Evolutionary conservation across 2,797 vertebrate genomes (phyloP), one percentile per base, ranked within the genome.

Genomic region (Coracias cyanogaster): DNA sequence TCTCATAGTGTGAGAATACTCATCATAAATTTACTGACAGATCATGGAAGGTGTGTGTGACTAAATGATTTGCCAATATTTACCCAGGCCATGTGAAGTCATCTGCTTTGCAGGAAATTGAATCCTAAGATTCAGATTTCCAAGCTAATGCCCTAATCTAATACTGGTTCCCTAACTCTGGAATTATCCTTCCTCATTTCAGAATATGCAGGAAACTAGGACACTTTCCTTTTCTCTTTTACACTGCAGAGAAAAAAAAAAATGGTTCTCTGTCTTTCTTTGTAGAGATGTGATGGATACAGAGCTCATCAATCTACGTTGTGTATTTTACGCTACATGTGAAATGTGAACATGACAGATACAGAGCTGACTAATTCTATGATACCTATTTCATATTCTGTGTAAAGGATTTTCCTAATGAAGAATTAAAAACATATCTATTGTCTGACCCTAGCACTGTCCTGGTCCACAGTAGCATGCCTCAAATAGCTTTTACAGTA

Each of bases 401-500:
- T 29, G 45, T 65, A 83, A 95, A 89, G 5, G 8, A 41, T 77
- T 94, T 83, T 89, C 22, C 24, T 52, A 79, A 73, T 46, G 43
- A 86, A 96, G 25, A 83, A 73, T 67, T 94, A 55, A 89, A 92
- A 69, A 19, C 9, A 2, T 31, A 39, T 21, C 3, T 20, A 11
- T 52, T 48, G 21, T 61, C 29, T 61, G 45, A 70, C 8, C 10
- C 41, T 82, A 51, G 41, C 52, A 31, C 10, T 41, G 6, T 76
- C 57, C 66, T 58, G 74, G 41, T 28, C 24, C 57, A 43, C 17
- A 21, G n/a, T 41, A 86, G 15, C 12, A 37, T 20, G 20, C 61
- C 49, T 88, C 76, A 87, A 58, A 49, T 48, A 89, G 46, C 49
- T 93, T 94, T 92, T 72, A 82, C 22, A 57, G 76, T 86, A 95